Conservation (phyloP, 2,888 invertebrate genomes). For the Lysandra coridon region DNA sequence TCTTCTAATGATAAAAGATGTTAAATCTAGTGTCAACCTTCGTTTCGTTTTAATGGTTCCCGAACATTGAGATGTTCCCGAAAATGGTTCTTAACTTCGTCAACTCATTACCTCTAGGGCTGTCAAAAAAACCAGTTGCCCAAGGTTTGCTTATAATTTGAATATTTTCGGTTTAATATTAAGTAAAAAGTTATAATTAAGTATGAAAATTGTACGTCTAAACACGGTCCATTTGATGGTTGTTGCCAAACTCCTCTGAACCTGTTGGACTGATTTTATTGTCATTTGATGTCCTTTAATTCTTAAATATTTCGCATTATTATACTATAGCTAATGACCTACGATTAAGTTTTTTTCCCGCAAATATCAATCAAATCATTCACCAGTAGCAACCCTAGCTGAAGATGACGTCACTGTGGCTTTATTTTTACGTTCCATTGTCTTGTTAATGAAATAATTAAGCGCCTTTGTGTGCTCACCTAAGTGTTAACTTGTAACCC, state of each 20-base stretch:
- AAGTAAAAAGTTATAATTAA: too few relatives aligned
- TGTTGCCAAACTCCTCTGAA: too few relatives aligned
- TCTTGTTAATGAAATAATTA: conserved; percentile 31
- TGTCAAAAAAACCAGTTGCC: not conserved
- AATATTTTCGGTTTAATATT: too few relatives aligned
- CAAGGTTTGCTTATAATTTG: too few relatives aligned
- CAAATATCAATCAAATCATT: not conserved
- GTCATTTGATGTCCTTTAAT: too few relatives aligned
- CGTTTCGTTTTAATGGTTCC: conserved; percentile 7
- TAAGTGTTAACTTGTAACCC: conserved; percentile 27
- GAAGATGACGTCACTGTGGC: conserved; percentile 1
- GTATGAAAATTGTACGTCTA: too few relatives aligned
- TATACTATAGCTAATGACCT: too few relatives aligned
- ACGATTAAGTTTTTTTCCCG: too few relatives aligned
- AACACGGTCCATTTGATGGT: too few relatives aligned
- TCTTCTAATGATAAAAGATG: conserved; percentile 4
- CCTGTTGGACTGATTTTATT: too few relatives aligned
- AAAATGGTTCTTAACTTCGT: conserved; percentile 13
- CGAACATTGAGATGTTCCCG: not conserved
- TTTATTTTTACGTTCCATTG: conserved; percentile 27
- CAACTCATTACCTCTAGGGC: conserved; percentile 1
- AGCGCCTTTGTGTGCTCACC: conserved; percentile 26
- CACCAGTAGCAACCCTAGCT: not conserved
- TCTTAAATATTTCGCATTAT: too few relatives aligned
- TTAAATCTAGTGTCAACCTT: conserved; percentile 6